Base-by-base conservation (phyloP, 2,113 vertebrate species). In the Passer montanus region DNA sequence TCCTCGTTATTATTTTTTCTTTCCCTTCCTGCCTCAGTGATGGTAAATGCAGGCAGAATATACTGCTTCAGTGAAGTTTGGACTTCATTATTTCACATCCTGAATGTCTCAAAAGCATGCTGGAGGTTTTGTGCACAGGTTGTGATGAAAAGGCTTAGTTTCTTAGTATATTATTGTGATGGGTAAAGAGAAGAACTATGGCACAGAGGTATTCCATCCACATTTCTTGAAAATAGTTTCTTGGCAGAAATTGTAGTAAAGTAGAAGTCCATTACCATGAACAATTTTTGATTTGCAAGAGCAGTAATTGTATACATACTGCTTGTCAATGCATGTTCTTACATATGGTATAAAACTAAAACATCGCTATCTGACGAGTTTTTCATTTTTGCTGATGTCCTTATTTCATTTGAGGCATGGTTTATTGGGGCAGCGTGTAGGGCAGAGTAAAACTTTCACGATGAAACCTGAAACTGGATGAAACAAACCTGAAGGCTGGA, bases 391-490 rank as follows among this genome's bases (percentile, higher is more conserved):
- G 88, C 93, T 93, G 79, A 83, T 95, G 49, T 82, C 90, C 83
- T 88, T 28, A 41, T 95, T 96, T 89, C 53, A 19, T 93, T 89
- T 84, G 88, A 94, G 94, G 87, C 60, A 44, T 77, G 10, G 0
- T 96, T 96, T 96, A 95, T 90, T 92, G 86, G 80, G 83, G 76
- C 92, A 89, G 39, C 46, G 6, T 75, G 60, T 84, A 77, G 49
- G 87, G 72, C 82, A 80, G 39, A 59, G 74, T 56, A 87, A 86
- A 85, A 85, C 67, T 93, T 95, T 50, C 81, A 80, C 3, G 0
- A 64, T 78, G 96, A 95, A 96, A 97, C 88, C 82, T 90, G 92
- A 96, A 94, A 95, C 94, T 90, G 92, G 88, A 91, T 97, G 93
- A 95, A 97, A 96, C 79, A 93, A 93, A 95, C 82, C 59, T 96